These are phyloP conservation scores for Diaphora mendica DNA, from an alignment of 2,888 invertebrate species.

Conservation along the genomic window DNA sequence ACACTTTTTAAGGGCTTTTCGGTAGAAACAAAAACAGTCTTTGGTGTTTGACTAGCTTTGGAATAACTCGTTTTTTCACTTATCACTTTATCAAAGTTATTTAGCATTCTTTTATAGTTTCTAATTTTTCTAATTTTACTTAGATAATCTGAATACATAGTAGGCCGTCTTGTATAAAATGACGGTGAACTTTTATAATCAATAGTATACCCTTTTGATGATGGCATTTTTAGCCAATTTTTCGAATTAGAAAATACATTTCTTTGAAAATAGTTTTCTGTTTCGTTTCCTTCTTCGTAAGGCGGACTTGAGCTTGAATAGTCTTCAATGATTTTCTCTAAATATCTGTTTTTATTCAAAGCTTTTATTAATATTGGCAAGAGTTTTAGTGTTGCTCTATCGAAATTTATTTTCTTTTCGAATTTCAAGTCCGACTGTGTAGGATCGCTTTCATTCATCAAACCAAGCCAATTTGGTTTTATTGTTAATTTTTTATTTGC, in stretches of 20 bases:
- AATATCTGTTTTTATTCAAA: conserved; percentile 65
- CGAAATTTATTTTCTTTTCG: conserved; percentile 59
- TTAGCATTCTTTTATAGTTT: conserved; percentile 71
- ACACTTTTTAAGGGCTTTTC: conserved; percentile 10
- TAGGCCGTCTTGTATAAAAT: conserved; percentile 61
- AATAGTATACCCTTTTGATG: conserved; percentile 59
- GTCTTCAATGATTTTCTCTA: conserved; percentile 66
- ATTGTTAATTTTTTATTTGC: conserved; percentile 40
- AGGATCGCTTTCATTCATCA: conserved; percentile 64
- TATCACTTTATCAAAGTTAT: conserved; percentile 75
- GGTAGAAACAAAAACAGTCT: conserved; percentile 48
- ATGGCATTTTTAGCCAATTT: conserved; percentile 63
- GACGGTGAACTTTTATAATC: conserved; percentile 71
- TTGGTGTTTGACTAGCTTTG: conserved; percentile 12
- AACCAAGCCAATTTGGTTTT: conserved; percentile 63
- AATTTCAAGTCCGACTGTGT: conserved; percentile 59
- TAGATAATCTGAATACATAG: conserved; percentile 72
- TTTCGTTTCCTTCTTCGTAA: conserved; percentile 52
- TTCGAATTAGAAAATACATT: conserved; percentile 60
- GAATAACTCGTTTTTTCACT: conserved; percentile 56
- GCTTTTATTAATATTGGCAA: conserved; percentile 72
- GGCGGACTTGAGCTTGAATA: conserved; percentile 56
- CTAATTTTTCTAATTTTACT: conserved; percentile 71
- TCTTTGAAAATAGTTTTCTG: conserved; percentile 58
- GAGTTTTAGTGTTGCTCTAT: conserved; percentile 64